Evolutionary conservation across 2,888 invertebrate genomes (phyloP).

Genomic region (Nemoura dubitans): DNA sequence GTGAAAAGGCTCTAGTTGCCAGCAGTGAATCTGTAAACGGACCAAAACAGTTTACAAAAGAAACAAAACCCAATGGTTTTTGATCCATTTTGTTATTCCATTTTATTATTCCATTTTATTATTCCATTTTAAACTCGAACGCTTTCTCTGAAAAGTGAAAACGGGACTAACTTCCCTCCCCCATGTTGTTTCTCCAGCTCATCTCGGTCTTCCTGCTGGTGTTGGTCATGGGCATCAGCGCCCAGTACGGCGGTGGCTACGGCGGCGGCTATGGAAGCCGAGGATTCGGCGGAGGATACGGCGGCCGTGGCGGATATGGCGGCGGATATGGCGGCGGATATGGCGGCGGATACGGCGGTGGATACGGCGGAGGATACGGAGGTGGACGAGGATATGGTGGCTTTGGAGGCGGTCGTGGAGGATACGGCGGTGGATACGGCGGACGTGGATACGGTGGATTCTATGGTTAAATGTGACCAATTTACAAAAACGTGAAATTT

Average conservation of each 20-base stretch:
- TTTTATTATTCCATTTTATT: too few species aligned
- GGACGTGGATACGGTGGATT: constrained; percentile 1
- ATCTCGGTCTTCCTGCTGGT: constrained; percentile 21
- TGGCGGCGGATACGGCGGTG: constrained; percentile 12
- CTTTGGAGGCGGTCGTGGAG: background rate
- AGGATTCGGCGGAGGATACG: constrained; percentile 18
- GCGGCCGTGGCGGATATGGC: background rate
- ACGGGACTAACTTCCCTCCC: too few species aligned
- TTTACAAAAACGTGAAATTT: too few species aligned
- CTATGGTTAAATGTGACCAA: background rate
- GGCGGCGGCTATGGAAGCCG: background rate
- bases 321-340: constrained; percentile 15
- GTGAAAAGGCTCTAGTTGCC: too few species aligned
- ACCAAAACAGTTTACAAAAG: too few species aligned
- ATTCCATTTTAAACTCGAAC: too few species aligned
- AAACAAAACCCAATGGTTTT: too few species aligned
- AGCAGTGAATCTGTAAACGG: too few species aligned
- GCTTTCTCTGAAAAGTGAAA: too few species aligned
- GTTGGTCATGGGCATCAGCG: background rate
- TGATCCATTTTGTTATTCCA: too few species aligned
- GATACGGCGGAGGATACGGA: constrained; percentile 10
- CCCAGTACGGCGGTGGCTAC: constrained; percentile 37
- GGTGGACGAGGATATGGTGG: too few species aligned
- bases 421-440: constrained; percentile 30
- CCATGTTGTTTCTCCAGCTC: background rate